These are phyloP conservation scores for Oreortyx pictus DNA, from an alignment of 2,797 vertebrate species.

Conservation along the genomic window DNA sequence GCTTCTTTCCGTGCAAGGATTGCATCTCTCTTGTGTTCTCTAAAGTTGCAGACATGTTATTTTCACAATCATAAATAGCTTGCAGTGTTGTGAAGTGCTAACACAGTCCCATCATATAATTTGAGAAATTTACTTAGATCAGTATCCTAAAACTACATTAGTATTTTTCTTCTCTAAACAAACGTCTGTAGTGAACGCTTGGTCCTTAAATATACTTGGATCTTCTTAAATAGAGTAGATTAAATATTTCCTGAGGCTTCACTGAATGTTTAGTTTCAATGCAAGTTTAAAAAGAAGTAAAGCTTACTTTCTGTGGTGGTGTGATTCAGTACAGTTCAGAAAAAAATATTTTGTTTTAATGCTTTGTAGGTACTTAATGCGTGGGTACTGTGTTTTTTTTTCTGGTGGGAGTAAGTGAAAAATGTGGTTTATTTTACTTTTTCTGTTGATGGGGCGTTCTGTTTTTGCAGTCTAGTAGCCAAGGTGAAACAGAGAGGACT, in stretches of 20 bases:
- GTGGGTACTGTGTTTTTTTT: background rate
- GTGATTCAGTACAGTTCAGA: background rate
- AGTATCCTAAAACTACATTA: background rate
- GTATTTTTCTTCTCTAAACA: background rate
- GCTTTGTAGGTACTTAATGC: background rate
- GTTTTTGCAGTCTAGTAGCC: background rate
- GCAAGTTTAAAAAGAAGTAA: background rate
- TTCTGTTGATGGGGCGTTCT: background rate
- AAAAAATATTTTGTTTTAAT: background rate
- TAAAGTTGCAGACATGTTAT: slow-evolving; percentile 49
- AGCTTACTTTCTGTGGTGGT: background rate
- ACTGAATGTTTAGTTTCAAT: background rate
- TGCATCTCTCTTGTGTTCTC: background rate
- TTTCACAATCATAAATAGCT: slow-evolving; percentile 45
- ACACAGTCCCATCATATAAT: background rate
- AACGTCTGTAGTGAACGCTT: background rate
- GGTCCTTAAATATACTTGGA: background rate
- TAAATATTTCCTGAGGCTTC: background rate
- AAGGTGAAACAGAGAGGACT: background rate
- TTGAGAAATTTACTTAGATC: background rate
- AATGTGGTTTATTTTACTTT: background rate
- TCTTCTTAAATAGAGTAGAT: background rate
- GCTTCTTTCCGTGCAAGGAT: background rate
- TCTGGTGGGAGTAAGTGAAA: background rate
- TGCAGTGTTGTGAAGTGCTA: slow-evolving; percentile 36